Conservation (phyloP, 2,113 vertebrate species). For the Zootoca vivipara region DNA sequence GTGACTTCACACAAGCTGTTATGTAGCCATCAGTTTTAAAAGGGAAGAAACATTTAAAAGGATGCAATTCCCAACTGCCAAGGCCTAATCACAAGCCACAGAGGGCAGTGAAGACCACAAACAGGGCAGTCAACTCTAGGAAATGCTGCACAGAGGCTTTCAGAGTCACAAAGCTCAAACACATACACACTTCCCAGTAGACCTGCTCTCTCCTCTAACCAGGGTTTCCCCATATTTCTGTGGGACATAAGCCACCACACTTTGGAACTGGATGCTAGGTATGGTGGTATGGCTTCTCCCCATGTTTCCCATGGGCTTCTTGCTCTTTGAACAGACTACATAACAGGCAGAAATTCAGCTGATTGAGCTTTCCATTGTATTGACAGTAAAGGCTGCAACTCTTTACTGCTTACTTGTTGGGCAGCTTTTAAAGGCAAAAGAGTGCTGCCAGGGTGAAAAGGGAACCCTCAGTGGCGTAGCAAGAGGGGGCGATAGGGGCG, state of each 20-base stretch:
- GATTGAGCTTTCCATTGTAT: neutral
- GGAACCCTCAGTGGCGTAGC: no score
- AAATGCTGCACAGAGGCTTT: neutral
- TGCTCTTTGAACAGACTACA: neutral
- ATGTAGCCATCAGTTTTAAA: neutral
- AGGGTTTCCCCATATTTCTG: neutral
- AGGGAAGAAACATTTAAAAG: neutral
- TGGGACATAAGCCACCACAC: neutral
- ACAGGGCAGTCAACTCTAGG: neutral
- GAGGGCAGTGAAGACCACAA: neutral
- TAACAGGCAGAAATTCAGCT: neutral
- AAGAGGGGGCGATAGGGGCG: no score
- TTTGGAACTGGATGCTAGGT: neutral
- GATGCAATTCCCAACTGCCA: neutral
- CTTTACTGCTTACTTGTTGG: neutral
- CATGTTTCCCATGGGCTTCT: neutral
- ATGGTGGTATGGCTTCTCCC: neutral
- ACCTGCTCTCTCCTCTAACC: neutral
- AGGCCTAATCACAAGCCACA: neutral
- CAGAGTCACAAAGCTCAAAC: no score
- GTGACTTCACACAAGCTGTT: neutral
- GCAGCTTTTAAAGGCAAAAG: neutral
- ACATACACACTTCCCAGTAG: neutral
- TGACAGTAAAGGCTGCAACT: no score
- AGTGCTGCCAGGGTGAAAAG: neutral